Base-by-base conservation (phyloP, 2,888 invertebrate genomes). In the Orthosia gracilis region DNA sequence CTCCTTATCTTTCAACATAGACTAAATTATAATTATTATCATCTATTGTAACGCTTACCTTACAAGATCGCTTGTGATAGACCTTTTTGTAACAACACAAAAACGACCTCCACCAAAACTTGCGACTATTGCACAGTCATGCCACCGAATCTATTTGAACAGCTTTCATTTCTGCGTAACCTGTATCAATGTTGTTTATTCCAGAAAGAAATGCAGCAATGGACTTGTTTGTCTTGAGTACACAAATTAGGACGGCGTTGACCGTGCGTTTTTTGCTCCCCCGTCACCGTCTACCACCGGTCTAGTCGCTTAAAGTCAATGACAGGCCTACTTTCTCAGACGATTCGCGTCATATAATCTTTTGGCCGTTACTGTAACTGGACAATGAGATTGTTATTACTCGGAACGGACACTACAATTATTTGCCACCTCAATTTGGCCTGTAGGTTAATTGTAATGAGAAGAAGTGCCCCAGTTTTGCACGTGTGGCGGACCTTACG, bases 271-370 rank as follows among this genome's bases (percentile, higher is more conserved):
- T 81, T 78, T 57, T 78, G 76, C 67, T 84, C 76, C 78, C 78
- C 73, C 70, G 80, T 80, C 58, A 79, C 86, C 85, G 95, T 96
- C 95, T 96, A 91, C 92, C 88, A 89, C 84, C 92, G 89, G 96
- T 96, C 96, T 96, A 94, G 95, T 92, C 94, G 89, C 66, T 71
- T 79, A 83, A 88, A 94, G 93, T 92, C 94, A 92, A 91, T 91
- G 94, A 88, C 94, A 94, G 92, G 91, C 93, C 95, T 90, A 95
- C 96, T 96, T 96, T 96, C 95, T 85, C 91, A 91, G 89, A 85
- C 91, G 84, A 90, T 87, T 89, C 88, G 86, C 89, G 91, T 91
- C 92, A 87, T 92, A 91, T 91, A 89, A 91, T 91, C 93, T 94
- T 94, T 95, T 89, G 85, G 89, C 90, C 91, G 91, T 92, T 92